phyloP scores from a whole-genome alignment of 2,888 invertebrate species.

The Temnothorax ravouxi region DNA sequence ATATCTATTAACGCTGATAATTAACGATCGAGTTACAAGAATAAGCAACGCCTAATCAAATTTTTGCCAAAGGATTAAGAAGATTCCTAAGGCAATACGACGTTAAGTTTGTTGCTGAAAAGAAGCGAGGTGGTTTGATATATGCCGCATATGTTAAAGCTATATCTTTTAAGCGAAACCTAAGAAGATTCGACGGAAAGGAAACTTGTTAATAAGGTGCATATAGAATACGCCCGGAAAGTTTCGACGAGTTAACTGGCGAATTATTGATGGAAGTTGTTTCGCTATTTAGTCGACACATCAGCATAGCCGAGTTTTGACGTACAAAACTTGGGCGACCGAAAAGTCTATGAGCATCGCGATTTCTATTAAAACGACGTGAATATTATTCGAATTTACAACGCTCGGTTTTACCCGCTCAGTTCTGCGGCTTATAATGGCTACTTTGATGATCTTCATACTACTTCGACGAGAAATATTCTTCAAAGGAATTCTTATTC shows the following conservation, averaged over 20 bases:
- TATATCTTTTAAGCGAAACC: background rate
- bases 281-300: background rate
- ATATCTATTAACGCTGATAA: background rate
- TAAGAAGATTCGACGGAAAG: background rate
- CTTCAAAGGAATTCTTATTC: background rate
- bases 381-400: background rate
- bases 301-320: conserved; percentile 9
- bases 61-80: background rate
- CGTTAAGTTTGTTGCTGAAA: background rate
- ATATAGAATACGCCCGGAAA: conserved; percentile 24
- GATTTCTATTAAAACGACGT: background rate
- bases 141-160: background rate
- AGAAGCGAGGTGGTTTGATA: background rate
- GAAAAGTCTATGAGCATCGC: background rate
- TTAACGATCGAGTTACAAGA: background rate
- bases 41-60: background rate
- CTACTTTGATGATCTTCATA: background rate
- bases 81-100: background rate
- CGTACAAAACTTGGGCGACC: background rate
- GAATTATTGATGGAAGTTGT: conserved; percentile 22
- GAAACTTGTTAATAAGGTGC: conserved; percentile 11
- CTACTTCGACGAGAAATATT: background rate
- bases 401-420: background rate
- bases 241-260: conserved; percentile 6
- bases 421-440: background rate